These are phyloP conservation scores for Tokudaia muenninki DNA, from an alignment of 2,797 vertebrate genomes.

Conservation along the genomic window DNA sequence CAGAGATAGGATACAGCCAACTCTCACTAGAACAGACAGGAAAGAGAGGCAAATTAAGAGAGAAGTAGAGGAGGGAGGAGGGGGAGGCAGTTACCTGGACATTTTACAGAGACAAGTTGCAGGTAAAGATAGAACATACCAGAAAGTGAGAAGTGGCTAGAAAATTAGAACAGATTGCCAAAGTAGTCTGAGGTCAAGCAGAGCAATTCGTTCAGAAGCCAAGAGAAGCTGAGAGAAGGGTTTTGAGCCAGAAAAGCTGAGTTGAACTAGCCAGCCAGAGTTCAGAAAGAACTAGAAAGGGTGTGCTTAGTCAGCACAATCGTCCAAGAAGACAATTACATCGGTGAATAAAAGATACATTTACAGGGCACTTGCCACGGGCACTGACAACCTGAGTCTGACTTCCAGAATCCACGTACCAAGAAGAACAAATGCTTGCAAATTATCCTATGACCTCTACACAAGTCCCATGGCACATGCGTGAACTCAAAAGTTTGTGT, in stretches of 20 bases:
- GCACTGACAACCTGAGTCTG: background rate
- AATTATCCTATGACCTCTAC: background rate
- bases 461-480: background rate
- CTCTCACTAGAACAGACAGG: background rate
- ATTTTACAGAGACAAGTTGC: background rate
- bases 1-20: background rate
- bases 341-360: background rate
- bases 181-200: background rate
- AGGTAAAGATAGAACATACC: background rate
- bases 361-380: background rate
- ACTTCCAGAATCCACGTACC: background rate
- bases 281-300: background rate
- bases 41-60: background rate
- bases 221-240: background rate
- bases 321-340: background rate
- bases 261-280: background rate
- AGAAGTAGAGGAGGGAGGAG: background rate
- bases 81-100: background rate
- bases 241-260: background rate
- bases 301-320: background rate
- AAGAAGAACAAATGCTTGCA: background rate
- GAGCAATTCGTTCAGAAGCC: background rate
- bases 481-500: background rate
- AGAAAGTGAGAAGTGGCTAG: background rate
- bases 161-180: background rate